Evolutionary conservation across 2,797 vertebrate genomes (phyloP).

Genomic region (Dipus sagitta): DNA sequence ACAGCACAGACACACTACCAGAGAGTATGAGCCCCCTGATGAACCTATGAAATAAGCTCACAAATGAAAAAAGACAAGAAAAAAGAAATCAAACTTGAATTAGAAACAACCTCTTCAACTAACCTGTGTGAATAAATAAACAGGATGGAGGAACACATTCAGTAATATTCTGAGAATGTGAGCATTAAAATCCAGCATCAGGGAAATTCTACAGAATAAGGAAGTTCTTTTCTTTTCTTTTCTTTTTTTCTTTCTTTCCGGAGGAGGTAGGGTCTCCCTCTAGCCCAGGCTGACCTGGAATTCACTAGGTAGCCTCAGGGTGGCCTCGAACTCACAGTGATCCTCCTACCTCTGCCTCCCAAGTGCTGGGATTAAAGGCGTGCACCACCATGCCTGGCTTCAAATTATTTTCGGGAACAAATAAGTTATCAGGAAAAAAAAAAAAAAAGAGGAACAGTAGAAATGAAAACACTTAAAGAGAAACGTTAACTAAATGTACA

Average conservation of each 20-base stretch:
- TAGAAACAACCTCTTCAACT: neutral
- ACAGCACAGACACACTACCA: neutral
- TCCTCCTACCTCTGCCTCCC: too few relatives aligned
- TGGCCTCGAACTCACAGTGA: too few relatives aligned
- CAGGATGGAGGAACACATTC: neutral
- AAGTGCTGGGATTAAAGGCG: too few relatives aligned
- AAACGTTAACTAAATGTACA: neutral
- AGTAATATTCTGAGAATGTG: neutral
- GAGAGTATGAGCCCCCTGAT: neutral
- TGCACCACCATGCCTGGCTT: too few relatives aligned
- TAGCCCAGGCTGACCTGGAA: too few relatives aligned
- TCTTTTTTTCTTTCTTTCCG: too few relatives aligned
- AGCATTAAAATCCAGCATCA: neutral
- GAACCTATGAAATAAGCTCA: neutral
- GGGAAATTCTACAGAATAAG: neutral
- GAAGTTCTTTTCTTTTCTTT: too few relatives aligned
- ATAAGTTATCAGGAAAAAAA: neutral
- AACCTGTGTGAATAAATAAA: neutral
- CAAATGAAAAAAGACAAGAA: neutral
- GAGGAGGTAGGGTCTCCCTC: too few relatives aligned
- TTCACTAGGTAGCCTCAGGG: too few relatives aligned
- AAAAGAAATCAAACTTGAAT: neutral
- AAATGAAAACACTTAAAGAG: conserved; percentile 3
- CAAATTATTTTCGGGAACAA: neutral
- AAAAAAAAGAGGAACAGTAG: neutral